Percentiles rank a stretch among this genome's conserved stretches.
Evolutionary conservation across 2,888 invertebrate species (phyloP).

Genomic region (Drosophila prostipennis): DNA sequence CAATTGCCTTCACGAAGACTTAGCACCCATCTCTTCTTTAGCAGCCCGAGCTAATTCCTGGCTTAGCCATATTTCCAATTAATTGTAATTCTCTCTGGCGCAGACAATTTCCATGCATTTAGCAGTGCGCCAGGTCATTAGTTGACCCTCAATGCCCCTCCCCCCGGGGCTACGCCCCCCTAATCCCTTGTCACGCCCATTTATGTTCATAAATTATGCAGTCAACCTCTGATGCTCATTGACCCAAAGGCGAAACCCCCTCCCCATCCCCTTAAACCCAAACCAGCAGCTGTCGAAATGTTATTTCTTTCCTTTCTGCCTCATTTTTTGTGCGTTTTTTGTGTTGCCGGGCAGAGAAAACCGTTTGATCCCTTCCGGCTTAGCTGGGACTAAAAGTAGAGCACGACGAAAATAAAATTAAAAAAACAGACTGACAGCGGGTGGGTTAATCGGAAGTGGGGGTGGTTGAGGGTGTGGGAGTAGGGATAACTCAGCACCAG

Average conservation of each 20-base stretch:
- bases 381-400: constrained; percentile 62
- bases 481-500: constrained; percentile 13
- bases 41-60: constrained; percentile 7
- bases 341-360: constrained; percentile 37
- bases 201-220: constrained; percentile 70
- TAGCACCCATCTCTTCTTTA: not conserved
- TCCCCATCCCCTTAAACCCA: not conserved
- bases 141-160: constrained; percentile 21
- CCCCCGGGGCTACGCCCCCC: not conserved
- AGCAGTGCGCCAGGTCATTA: constrained; percentile 54
- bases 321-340: constrained; percentile 45
- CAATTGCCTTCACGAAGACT: not conserved
- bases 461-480: too few relatives aligned
- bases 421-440: constrained; percentile 11
- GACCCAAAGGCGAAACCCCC: constrained; percentile 40
- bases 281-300: constrained; percentile 27
- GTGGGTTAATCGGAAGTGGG: not conserved
- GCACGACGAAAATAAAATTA: constrained; percentile 63
- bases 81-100: constrained; percentile 43
- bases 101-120: constrained; percentile 66
- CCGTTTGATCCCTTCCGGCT: constrained; percentile 78
- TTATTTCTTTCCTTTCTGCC: constrained; percentile 39
- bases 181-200: constrained; percentile 49
- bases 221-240: constrained; percentile 49
- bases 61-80: constrained; percentile 53